phyloP scores from a whole-genome alignment of 2,888 invertebrate genomes.

The Amitus sp. region DNA sequence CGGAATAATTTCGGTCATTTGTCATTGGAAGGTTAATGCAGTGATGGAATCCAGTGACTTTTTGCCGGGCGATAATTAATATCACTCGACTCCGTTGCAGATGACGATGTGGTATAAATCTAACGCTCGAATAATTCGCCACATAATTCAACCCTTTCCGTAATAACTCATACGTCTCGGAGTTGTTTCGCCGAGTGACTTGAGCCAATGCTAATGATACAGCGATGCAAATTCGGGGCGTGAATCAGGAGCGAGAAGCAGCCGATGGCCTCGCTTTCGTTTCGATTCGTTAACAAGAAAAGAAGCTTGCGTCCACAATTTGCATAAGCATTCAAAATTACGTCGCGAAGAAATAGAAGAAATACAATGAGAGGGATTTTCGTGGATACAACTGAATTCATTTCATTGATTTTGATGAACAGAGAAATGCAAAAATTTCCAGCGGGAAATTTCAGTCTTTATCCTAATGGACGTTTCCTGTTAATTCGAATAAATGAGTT shows the following conservation, averaged over 20 bases:
- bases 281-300: neutral
- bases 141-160: slow-evolving; percentile 64
- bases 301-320: neutral
- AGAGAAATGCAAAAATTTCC: too few species aligned
- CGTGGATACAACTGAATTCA: too few species aligned
- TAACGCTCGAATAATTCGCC: slow-evolving; percentile 61
- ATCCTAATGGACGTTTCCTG: too few species aligned
- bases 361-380: too few species aligned
- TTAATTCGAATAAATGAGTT: too few species aligned
- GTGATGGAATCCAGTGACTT: slow-evolving; percentile 35
- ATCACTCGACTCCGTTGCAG: slow-evolving; percentile 51
- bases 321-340: too few species aligned
- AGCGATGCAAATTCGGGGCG: slow-evolving; percentile 49
- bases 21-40: slow-evolving; percentile 12
- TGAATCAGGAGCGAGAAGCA: slow-evolving; percentile 34
- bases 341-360: too few species aligned
- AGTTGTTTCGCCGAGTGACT: slow-evolving; percentile 43
- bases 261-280: slow-evolving; percentile 39
- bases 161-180: slow-evolving; percentile 56
- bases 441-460: too few species aligned
- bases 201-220: slow-evolving; percentile 50
- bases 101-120: slow-evolving; percentile 56
- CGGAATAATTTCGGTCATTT: slow-evolving; percentile 16
- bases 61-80: slow-evolving; percentile 51
- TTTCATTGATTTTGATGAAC: neutral